These are phyloP conservation scores for Conopomorpha cramerella DNA, from an alignment of 1,140 invertebrate species.

Conservation along the genomic window DNA sequence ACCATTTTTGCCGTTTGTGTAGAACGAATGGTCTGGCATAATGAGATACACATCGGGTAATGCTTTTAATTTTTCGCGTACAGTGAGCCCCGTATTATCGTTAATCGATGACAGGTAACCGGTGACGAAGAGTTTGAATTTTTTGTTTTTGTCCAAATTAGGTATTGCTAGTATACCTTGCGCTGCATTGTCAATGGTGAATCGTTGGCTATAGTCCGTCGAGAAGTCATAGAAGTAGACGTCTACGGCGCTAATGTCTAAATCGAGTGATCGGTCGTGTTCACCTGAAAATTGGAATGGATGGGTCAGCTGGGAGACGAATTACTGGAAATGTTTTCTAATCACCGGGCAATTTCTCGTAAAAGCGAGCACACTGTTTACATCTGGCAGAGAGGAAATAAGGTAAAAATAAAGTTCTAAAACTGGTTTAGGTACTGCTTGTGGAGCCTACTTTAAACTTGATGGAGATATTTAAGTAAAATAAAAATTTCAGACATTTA, in stretches of 20 bases:
- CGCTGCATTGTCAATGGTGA: slow-evolving; percentile 24
- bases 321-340: no score
- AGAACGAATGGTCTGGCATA: slow-evolving; percentile 39
- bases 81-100: slow-evolving; percentile 27
- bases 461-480: no score
- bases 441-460: no score
- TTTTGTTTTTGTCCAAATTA: slow-evolving; percentile 29
- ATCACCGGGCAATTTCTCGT: no score
- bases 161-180: slow-evolving; percentile 20
- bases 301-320: no score
- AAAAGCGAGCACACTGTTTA: no score
- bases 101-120: slow-evolving; percentile 45
- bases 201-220: slow-evolving; percentile 18
- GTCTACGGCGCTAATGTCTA: slow-evolving; percentile 32
- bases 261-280: slow-evolving; percentile 22
- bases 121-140: slow-evolving; percentile 40
- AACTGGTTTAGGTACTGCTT: no score
- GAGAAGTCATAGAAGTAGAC: slow-evolving; percentile 43
- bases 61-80: slow-evolving; percentile 32
- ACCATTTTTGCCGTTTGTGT: slow-evolving; percentile 37
- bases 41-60: slow-evolving; percentile 37
- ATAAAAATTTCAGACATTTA: no score
- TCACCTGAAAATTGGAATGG: no score
- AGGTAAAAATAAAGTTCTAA: no score
- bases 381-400: no score